phyloP scores from a whole-genome alignment of 2,113 vertebrate genomes.

The Zonotrichia leucophrys region DNA sequence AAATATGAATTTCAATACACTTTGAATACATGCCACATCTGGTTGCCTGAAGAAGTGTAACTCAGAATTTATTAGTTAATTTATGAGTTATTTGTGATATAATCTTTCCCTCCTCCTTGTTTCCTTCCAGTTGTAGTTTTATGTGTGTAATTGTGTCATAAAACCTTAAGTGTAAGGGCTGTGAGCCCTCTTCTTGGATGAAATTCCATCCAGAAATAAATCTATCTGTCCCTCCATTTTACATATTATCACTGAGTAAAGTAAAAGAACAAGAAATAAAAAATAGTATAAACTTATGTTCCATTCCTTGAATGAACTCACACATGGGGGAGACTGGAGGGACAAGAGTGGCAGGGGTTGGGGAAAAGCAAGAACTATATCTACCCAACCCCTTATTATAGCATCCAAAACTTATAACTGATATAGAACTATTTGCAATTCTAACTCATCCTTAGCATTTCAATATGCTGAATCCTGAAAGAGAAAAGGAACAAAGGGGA shows the following conservation, averaged over 20 bases:
- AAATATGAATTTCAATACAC: neutral
- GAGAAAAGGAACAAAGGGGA: neutral
- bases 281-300: neutral
- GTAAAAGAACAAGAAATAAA: neutral
- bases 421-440: neutral
- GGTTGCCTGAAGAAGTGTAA: neutral
- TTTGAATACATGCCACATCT: neutral
- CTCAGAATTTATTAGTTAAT: too few species aligned
- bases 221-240: neutral
- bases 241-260: neutral
- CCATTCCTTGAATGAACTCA: neutral
- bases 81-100: neutral
- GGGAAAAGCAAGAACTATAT: neutral
- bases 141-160: neutral
- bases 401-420: neutral
- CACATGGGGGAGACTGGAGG: accelerated
- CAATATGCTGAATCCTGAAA: neutral
- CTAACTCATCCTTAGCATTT: neutral
- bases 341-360: accelerated
- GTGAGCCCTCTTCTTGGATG: neutral
- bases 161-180: neutral
- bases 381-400: neutral
- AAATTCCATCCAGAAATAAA: neutral
- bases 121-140: neutral
- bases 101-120: neutral